These are phyloP conservation scores for Cebus imitator DNA, from an alignment of 2,113 vertebrate genomes.

Conservation along the genomic window DNA sequence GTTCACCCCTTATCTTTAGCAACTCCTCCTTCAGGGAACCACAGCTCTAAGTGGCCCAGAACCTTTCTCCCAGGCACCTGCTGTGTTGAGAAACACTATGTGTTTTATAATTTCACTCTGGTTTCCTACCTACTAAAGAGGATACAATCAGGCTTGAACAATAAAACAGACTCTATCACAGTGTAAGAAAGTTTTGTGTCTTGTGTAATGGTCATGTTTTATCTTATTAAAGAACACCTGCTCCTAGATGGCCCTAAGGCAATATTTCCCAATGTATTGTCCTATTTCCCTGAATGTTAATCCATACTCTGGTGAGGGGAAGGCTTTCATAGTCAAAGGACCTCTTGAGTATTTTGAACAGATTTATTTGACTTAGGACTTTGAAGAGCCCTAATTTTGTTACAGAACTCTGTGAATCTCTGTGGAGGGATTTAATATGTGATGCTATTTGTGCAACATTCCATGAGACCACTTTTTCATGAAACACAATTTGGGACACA, in stretches of 20 bases:
- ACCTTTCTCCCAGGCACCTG: background rate
- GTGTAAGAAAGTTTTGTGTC: background rate
- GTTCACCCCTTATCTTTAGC: background rate
- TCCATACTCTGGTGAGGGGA: background rate
- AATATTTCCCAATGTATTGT: background rate
- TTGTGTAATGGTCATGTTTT: background rate
- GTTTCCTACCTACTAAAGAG: background rate
- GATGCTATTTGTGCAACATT: background rate
- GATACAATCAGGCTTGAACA: background rate
- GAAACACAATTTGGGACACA: background rate
- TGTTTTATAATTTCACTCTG: background rate
- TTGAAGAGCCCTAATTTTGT: background rate
- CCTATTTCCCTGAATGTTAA: background rate
- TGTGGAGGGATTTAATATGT: background rate
- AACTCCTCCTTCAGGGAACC: background rate
- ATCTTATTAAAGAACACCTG: background rate
- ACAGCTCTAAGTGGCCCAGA: background rate
- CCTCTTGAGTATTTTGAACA: background rate
- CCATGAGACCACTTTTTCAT: background rate
- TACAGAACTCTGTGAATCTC: background rate
- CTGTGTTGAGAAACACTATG: background rate
- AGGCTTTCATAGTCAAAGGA: background rate
- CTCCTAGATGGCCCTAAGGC: background rate
- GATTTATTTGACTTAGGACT: background rate
- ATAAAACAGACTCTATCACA: background rate